These are phyloP conservation scores for Ondatra zibethicus DNA, from an alignment of 2,113 vertebrate species.

Conservation along the genomic window DNA sequence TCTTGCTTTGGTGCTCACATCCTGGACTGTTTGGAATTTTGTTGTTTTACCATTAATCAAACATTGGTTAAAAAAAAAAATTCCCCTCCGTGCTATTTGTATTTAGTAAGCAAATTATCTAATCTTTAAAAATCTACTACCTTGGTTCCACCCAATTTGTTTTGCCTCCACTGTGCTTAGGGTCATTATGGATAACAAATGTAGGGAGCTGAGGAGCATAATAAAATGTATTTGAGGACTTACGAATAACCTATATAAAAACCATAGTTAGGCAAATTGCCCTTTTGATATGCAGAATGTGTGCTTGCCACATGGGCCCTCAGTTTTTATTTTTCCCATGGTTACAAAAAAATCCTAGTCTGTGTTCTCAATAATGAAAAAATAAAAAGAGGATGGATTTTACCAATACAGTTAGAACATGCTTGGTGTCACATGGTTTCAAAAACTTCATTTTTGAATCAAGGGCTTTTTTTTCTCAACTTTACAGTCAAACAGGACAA, in stretches of 20 bases:
- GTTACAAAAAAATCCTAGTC: neutral
- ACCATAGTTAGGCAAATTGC: neutral
- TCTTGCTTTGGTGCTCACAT: neutral
- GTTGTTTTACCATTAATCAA: neutral
- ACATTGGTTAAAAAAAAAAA: neutral
- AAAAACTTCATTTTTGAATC: slow-evolving; percentile 5
- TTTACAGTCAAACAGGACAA: neutral
- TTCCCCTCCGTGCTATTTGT: neutral
- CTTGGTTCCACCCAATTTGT: slow-evolving; percentile 18
- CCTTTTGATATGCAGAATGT: slow-evolving; percentile 29
- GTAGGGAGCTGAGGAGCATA: neutral
- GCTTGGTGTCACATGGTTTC: neutral
- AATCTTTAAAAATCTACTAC: slow-evolving; percentile 6
- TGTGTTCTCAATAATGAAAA: slow-evolving; percentile 50
- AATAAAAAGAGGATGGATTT: slow-evolving; percentile 41
- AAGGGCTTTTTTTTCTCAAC: slow-evolving; percentile 28
- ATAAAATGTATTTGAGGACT: slow-evolving; percentile 2
- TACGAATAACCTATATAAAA: slow-evolving; percentile 20
- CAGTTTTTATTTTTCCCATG: neutral
- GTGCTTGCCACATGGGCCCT: neutral
- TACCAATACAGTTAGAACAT: neutral
- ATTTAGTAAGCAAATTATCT: slow-evolving; percentile 28
- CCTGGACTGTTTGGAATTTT: neutral
- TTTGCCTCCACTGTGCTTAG: neutral
- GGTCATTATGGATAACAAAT: neutral